A percentile compares a stretch with the other conserved stretches of the same genome.
phyloP scores from a whole-genome alignment of 2,113 vertebrate genomes.

The Riparia riparia region DNA sequence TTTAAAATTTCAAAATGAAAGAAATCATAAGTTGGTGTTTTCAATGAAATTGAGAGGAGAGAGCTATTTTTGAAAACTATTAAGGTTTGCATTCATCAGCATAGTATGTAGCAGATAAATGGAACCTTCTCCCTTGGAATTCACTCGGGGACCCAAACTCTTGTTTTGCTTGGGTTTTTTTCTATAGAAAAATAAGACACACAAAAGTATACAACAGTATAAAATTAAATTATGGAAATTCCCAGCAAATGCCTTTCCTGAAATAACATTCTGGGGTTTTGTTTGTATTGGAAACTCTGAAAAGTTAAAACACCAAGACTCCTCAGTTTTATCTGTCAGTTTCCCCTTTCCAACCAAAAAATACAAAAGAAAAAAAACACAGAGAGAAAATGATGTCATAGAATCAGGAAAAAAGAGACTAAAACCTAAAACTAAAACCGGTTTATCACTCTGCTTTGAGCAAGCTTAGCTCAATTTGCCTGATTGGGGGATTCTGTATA shows the following conservation, averaged over 20 bases:
- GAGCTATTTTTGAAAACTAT: background rate
- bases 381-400: background rate
- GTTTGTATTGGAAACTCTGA: background rate
- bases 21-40: background rate
- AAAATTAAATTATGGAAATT: slow-evolving; percentile 22
- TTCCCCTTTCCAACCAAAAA: background rate
- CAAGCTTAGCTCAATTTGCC: background rate
- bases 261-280: background rate
- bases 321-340: background rate
- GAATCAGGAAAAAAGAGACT: background rate
- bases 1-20: background rate
- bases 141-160: background rate
- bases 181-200: background rate
- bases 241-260: background rate
- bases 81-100: background rate
- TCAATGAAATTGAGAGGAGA: background rate
- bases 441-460: background rate
- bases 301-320: background rate
- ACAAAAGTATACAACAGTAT: background rate
- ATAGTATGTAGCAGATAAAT: background rate
- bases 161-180: background rate
- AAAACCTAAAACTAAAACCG: background rate
- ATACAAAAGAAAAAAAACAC: background rate
- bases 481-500: background rate
- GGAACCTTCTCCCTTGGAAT: background rate